Evolutionary conservation across 1,140 invertebrate species (phyloP).

Genomic region (Paracyclopina nana): DNA sequence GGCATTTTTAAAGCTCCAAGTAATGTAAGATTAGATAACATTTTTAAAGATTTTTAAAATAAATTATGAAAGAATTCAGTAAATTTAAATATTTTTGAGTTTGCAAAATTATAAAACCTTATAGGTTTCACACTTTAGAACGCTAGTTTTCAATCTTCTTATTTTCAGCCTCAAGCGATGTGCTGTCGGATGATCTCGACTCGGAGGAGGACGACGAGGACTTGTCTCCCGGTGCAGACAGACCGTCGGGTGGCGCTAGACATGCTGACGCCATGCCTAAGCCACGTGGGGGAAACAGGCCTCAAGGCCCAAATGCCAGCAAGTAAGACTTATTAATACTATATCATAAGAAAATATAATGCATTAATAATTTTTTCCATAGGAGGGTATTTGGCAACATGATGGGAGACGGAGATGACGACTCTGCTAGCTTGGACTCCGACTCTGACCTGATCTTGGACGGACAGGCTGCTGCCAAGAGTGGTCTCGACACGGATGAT

Average conservation of each 20-base stretch:
- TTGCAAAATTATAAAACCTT: too few species aligned
- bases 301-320: background rate
- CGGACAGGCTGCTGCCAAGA: constrained; percentile 19
- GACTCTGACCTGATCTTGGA: constrained; percentile 33
- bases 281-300: background rate
- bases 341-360: constrained; percentile 17
- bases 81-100: too few species aligned
- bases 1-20: background rate
- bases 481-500: background rate
- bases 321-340: background rate
- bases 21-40: constrained; percentile 1
- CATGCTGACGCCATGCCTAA: background rate
- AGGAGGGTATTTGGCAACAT: constrained; percentile 32
- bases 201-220: constrained; percentile 15
- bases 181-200: too few species aligned
- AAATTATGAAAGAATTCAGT: background rate
- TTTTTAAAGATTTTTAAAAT: constrained; percentile 17
- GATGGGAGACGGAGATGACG: constrained; percentile 29
- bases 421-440: constrained; percentile 28
- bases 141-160: too few species aligned
- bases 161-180: too few species aligned
- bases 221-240: background rate
- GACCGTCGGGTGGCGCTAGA: background rate
- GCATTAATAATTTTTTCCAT: background rate
- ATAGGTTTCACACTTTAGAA: too few species aligned